Base-by-base conservation (phyloP, 2,888 invertebrate genomes). In the Lissonota sp. region DNA sequence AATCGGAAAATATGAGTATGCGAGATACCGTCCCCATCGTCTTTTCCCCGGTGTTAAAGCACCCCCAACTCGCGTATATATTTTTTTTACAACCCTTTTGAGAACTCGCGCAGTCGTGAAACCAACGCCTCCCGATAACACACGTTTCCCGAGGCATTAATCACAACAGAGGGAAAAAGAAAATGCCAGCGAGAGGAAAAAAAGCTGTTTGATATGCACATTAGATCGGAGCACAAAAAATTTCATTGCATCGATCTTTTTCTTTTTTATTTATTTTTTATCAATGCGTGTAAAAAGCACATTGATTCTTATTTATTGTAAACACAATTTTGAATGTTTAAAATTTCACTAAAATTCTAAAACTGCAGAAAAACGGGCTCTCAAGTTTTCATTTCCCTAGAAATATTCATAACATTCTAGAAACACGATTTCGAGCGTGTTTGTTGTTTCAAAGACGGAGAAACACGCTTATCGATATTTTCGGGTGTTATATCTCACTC, bases 41-140 rank as follows among this genome's bases (percentile, higher is more conserved):
- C 58, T 70, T 76, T 70, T 46, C 14, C 72, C 46, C 44, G 16
- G 64, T 55, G 12, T 44, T 60, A 70, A 80, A 67, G 57, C 72
- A 12, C 26, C 44, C 12, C 7, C 5, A 16, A 51, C 37, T 14
- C 12, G 40, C 40, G 60, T 10, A 64, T 26, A 16, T 46, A 63
- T 26, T 3, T 76, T 72, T 76, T 64, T 71, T 63, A 57, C 76
- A 63, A 26, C 62, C 64, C 44, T 66, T 55, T 40, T 6, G 49
- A 42, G 51, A 40, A 10, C 60, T 67, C 49, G 39, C 53, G 49
- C 10, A 26, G 46, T 44, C 71, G 55, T 42, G 55, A 16, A 16
- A 51, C 69, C 40, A 14, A 51, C 51, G 16, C 67, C 26, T 26
- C 26, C 26, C 72, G 67, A 76, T 67, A 76, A 80, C 14, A 80